Conservation (phyloP, 2,888 invertebrate genomes). For the Heliconius sara region DNA sequence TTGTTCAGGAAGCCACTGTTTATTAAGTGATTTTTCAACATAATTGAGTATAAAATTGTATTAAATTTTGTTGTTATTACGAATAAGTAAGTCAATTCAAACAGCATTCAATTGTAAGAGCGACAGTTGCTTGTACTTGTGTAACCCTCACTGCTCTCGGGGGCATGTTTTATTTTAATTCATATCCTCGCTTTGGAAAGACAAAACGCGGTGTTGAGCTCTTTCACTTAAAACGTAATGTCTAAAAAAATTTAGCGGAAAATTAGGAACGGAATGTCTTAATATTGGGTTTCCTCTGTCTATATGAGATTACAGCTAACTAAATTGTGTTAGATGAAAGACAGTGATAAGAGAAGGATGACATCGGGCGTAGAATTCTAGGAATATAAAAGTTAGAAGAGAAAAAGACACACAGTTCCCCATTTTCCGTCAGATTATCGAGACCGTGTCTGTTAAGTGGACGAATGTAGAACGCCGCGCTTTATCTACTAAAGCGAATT, state of each 20-base stretch:
- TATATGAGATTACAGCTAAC: not conserved
- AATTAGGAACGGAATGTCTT: not conserved
- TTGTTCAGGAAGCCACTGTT: not conserved
- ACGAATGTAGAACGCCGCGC: not conserved
- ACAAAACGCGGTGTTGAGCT: not conserved
- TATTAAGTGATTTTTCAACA: slow-evolving; percentile 5
- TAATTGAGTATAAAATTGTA: not conserved
- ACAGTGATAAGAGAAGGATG: not conserved
- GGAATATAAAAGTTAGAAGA: not conserved
- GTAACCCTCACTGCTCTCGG: no score
- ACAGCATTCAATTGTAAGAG: no score
- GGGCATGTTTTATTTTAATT: no score
- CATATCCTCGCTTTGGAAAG: no score
- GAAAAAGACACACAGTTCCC: not conserved
- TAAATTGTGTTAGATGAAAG: not conserved
- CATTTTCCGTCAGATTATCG: not conserved
- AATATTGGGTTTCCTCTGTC: not conserved
- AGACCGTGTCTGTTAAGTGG: not conserved
- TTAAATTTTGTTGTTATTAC: not conserved
- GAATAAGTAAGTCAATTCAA: no score
- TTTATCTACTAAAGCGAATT: not conserved
- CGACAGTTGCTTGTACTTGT: no score
- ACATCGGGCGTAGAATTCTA: no score
- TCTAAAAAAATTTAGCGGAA: not conserved
- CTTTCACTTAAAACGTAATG: not conserved